These are phyloP conservation scores for Cheilosia scutellata DNA, from an alignment of 2,888 invertebrate species.

Conservation along the genomic window DNA sequence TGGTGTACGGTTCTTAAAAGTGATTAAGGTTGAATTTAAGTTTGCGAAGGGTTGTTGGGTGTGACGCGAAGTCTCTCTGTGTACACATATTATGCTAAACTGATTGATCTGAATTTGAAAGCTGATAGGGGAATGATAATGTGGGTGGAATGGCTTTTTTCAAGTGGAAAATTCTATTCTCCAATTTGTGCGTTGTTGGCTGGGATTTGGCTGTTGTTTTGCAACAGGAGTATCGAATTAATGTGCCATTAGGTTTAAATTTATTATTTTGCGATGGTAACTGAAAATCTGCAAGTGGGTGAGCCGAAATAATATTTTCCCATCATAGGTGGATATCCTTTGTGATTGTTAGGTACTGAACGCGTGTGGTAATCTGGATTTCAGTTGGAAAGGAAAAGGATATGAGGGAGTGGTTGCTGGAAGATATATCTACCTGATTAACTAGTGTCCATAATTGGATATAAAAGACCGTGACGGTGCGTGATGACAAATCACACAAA, in stretches of 20 bases:
- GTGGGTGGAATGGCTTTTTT: slow-evolving; percentile 4
- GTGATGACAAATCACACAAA: too few species aligned
- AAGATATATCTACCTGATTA: too few species aligned
- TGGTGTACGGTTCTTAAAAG: slow-evolving; percentile 43
- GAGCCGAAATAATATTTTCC: too few species aligned
- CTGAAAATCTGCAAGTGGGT: too few species aligned
- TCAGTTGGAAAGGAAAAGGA: too few species aligned
- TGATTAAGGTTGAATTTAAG: slow-evolving; percentile 50
- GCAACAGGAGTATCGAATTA: slow-evolving; percentile 49
- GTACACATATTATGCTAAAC: slow-evolving; percentile 47
- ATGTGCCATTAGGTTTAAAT: slow-evolving; percentile 24
- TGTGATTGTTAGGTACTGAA: too few species aligned
- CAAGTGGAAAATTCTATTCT: slow-evolving; percentile 17
- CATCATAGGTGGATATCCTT: too few species aligned
- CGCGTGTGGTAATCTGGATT: too few species aligned
- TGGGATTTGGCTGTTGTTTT: slow-evolving; percentile 15
- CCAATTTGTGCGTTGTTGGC: background rate
- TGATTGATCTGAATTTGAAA: slow-evolving; percentile 58
- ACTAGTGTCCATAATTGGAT: too few species aligned
- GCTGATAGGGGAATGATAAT: slow-evolving; percentile 17
- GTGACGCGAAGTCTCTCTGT: slow-evolving; percentile 9
- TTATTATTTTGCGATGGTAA: background rate
- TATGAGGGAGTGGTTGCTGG: too few species aligned
- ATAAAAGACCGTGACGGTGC: too few species aligned
- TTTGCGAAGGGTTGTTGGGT: slow-evolving; percentile 2